A percentile compares a stretch with the other conserved stretches of the same genome.
Conservation (phyloP, 2,797 vertebrate species). For the Lacerta agilis region DNA sequence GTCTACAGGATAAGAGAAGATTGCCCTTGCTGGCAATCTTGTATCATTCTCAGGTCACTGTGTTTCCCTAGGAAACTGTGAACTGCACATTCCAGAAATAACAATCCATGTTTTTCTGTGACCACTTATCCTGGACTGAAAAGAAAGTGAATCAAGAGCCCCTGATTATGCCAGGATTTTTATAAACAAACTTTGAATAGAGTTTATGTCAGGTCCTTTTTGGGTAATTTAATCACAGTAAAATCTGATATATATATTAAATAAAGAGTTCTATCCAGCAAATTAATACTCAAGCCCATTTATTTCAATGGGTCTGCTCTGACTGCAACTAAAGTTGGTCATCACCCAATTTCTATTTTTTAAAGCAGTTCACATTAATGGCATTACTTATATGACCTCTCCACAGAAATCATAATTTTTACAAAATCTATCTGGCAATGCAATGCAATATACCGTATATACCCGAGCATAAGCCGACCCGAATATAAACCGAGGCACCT, state of each 20-base stretch:
- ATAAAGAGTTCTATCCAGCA: neutral
- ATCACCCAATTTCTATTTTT: neutral
- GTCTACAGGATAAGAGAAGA: neutral
- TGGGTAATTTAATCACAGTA: neutral
- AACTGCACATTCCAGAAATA: conserved; percentile 4
- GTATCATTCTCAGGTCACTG: neutral
- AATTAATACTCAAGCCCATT: no score
- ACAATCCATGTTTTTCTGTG: neutral
- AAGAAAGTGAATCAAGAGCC: neutral
- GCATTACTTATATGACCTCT: neutral
- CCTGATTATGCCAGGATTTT: neutral
- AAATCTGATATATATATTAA: neutral
- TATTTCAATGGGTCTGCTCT: no score
- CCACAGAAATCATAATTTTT: neutral
- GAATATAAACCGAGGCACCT: no score
- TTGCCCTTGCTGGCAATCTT: neutral
- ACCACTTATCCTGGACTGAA: neutral
- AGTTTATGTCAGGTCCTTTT: conserved; percentile 4
- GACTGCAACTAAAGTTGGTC: no score
- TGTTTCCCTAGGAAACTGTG: conserved; percentile 5
- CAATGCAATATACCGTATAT: neutral
- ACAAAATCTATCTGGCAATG: neutral
- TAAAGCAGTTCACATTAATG: neutral
- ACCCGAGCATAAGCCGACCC: no score
- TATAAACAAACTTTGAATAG: neutral